Conservation (phyloP, 2,797 vertebrate species). For the Trachurus trachurus region DNA sequence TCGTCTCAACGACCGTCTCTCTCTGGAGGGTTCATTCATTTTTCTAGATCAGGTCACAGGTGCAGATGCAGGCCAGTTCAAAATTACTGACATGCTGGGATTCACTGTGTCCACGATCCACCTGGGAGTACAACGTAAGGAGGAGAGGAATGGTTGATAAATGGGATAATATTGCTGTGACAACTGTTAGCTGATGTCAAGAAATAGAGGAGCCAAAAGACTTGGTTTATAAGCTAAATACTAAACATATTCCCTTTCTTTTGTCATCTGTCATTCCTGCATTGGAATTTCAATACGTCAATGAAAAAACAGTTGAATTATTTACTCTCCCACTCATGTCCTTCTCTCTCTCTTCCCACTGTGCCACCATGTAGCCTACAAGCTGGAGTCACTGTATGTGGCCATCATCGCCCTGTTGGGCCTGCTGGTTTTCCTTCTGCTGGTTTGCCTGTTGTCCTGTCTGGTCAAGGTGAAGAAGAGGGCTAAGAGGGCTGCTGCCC, state of each 20-base stretch:
- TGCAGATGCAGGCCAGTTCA: slow-evolving; percentile 79
- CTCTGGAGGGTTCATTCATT: slow-evolving; percentile 76
- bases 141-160: slow-evolving; percentile 3
- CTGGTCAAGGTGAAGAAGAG: slow-evolving; percentile 87
- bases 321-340: slow-evolving; percentile 40
- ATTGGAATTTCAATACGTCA: slow-evolving; percentile 38
- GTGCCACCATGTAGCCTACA: slow-evolving; percentile 75
- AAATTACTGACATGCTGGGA: slow-evolving; percentile 77
- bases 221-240: neutral
- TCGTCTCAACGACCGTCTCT: slow-evolving; percentile 76
- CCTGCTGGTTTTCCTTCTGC: slow-evolving; percentile 85
- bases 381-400: slow-evolving; percentile 82
- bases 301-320: slow-evolving; percentile 58
- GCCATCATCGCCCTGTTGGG: slow-evolving; percentile 85
- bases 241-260: slow-evolving; percentile 17
- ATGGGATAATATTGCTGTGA: neutral
- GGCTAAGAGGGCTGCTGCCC: slow-evolving; percentile 81
- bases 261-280: slow-evolving; percentile 21
- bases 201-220: neutral
- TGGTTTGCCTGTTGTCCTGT: slow-evolving; percentile 87
- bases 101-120: slow-evolving; percentile 77
- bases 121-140: slow-evolving; percentile 79
- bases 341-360: slow-evolving; percentile 22
- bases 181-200: neutral
- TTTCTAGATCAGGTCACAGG: slow-evolving; percentile 75